Evolutionary conservation across 1,140 invertebrate species (phyloP).

Genomic region (Portunus trituberculatus): DNA sequence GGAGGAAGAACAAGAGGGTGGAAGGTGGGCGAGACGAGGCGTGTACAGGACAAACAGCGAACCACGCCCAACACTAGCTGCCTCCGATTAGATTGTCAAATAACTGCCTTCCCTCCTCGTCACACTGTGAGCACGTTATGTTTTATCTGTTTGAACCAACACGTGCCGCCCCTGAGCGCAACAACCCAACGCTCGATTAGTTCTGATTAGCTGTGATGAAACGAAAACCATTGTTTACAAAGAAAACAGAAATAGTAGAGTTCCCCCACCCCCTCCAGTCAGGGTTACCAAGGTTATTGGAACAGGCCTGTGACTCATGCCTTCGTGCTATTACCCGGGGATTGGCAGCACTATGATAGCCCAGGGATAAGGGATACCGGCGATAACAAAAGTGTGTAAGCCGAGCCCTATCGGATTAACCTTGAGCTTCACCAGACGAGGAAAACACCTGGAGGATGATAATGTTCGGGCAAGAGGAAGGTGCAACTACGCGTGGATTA

Average conservation of each 20-base stretch:
- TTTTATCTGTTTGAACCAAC: background rate
- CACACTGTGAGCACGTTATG: background rate
- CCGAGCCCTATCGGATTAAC: too few relatives aligned
- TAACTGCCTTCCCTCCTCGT: background rate
- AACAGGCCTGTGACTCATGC: background rate
- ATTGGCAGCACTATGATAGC: background rate
- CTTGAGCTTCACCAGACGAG: background rate
- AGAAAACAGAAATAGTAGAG: conserved; percentile 13
- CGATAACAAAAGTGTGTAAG: background rate
- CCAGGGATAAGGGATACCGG: background rate
- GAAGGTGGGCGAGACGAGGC: background rate
- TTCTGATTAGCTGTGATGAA: too few relatives aligned
- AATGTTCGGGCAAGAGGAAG: background rate
- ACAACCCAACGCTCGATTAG: background rate
- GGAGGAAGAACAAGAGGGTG: background rate
- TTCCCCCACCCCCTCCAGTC: background rate
- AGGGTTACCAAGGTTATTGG: background rate
- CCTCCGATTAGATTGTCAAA: background rate
- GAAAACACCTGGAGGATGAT: background rate
- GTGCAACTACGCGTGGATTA: too few relatives aligned
- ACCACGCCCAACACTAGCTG: background rate
- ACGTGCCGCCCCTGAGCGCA: background rate
- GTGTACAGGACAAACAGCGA: background rate
- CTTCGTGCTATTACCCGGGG: background rate
- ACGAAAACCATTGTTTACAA: background rate